Percentiles rank a stretch among this genome's conserved stretches.
Evolutionary conservation across 2,888 invertebrate genomes (phyloP).

Genomic region (Apocheima hispidaria): DNA sequence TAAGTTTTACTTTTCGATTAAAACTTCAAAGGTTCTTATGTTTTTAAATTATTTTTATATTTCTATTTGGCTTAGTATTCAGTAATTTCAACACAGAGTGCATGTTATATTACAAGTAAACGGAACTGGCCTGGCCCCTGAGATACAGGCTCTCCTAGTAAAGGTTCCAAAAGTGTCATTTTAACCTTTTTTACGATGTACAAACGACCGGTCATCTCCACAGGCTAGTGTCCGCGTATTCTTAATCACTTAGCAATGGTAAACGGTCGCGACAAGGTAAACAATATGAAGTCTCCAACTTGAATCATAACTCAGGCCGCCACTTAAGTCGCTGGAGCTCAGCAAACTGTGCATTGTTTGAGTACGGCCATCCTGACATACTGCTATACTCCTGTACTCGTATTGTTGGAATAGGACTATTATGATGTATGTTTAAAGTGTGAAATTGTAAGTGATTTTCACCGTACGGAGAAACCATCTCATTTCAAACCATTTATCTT

Average conservation of each 20-base stretch:
- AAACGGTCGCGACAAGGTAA: constrained; percentile 83
- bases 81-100: no score
- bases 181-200: no score
- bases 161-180: no score
- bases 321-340: constrained; percentile 55
- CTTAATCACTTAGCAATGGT: constrained; percentile 86
- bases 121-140: no score
- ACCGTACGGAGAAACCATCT: not conserved
- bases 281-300: constrained; percentile 84
- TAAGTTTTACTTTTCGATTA: no score
- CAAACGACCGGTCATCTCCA: constrained; percentile 53
- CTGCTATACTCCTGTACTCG: constrained; percentile 24
- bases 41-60: no score
- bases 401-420: constrained; percentile 43
- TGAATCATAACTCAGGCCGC: constrained; percentile 80
- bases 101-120: no score
- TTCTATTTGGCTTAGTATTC: no score
- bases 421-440: constrained; percentile 21
- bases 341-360: constrained; percentile 75
- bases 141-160: no score
- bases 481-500: not conserved
- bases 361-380: constrained; percentile 55
- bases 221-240: constrained; percentile 65
- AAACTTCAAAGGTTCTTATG: no score
- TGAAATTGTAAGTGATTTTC: not conserved